Evolutionary conservation across 2,888 invertebrate genomes (phyloP), one percentile per base, ranked within the genome.

Genomic region (Cryptocephalus moraei): DNA sequence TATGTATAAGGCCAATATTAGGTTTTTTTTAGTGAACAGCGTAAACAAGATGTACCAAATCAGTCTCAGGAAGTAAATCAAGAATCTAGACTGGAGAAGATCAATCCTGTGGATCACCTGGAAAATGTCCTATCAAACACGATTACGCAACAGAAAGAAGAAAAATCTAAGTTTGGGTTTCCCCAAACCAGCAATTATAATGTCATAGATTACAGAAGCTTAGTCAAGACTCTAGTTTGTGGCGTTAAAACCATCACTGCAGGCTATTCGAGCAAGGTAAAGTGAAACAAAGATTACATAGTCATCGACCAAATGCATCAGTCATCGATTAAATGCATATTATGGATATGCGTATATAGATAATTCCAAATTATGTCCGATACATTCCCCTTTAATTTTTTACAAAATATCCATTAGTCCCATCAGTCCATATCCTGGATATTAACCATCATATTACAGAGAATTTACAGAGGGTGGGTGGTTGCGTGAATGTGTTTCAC

Each of bases 171-270:
- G 62, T 86, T 88, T 59, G 87, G 87, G 0, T 84, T 85, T 58
- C 82, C 87, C 0, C 82, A 81, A 58, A 77, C 80, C 56, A 79
- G 76, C 56, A 87, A 82, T 59, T 84, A 91, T 60, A 91, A 88
- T 56, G 90, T 95, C 0, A 81, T 84, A 0, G 96, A 97, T 65
- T 95, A 93, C 64, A 79, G 93, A 51, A 90, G 90, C 57, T 73
- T 96, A 36, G 93, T 96, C 0, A 96, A 95, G 71, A 95, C 95
- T 0, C 73, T 97, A 32, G 60, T 96, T 0, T 94, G 92, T 61
- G 95, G 94, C 1, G 94, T 94, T 0, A 96, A 96, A 69, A 94
- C 94, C 0, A 94, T 95, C 38, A 93, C 95, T 0, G 95, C 93
- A 90, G 93, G 93, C 0, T 90, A 90, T 62, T 85, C 90, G 0